A percentile compares a stretch with the other conserved stretches of the same genome.
These are phyloP conservation scores for Chymomyza costata DNA, from an alignment of 1,140 invertebrate genomes.

Conservation along the genomic window DNA sequence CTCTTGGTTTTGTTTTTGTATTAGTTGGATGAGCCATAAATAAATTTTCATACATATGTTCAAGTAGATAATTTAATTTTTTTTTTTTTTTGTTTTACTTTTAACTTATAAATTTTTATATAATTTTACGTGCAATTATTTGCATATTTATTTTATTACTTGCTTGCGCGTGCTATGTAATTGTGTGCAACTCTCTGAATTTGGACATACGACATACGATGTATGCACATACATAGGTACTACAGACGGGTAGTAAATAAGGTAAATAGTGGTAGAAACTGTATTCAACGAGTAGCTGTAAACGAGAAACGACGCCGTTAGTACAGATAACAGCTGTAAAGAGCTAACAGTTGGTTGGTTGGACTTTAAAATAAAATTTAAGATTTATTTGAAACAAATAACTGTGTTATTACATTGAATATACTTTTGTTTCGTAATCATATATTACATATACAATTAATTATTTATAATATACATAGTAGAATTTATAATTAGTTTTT, in stretches of 20 bases:
- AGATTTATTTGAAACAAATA: conserved; percentile 75
- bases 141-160: conserved; percentile 27
- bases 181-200: too few relatives aligned
- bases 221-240: too few relatives aligned
- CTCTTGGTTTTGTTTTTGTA: conserved; percentile 22
- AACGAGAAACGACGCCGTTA: too few relatives aligned
- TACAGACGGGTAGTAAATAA: too few relatives aligned
- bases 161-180: too few relatives aligned
- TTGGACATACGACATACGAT: too few relatives aligned
- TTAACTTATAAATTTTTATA: too few relatives aligned
- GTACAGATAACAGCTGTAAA: too few relatives aligned
- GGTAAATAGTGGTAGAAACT: too few relatives aligned
- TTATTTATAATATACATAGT: conserved; percentile 50
- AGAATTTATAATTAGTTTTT: conserved; percentile 45
- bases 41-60: conserved; percentile 34
- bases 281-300: too few relatives aligned
- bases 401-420: conserved; percentile 75
- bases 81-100: too few relatives aligned
- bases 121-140: conserved; percentile 66
- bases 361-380: conserved; percentile 72
- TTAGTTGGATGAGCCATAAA: conserved; percentile 1
- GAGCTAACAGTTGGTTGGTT: conserved; percentile 2
- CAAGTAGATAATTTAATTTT: conserved; percentile 24
- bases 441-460: conserved; percentile 73
- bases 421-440: conserved; percentile 65